Conservation (phyloP, 2,888 invertebrate species). For the Meta bourneti region DNA sequence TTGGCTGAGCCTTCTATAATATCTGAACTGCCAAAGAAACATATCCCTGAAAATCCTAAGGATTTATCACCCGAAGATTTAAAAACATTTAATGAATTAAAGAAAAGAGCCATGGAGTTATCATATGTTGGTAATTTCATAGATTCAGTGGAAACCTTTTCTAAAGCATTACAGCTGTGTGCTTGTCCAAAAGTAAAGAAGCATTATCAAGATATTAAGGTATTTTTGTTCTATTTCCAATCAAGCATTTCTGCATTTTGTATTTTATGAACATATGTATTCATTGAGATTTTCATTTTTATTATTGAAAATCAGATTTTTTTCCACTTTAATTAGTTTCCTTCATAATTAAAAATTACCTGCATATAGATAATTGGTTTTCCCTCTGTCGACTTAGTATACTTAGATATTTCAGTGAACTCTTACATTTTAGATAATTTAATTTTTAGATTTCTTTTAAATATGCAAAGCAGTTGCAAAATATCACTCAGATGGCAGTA, state of each 20-base stretch:
- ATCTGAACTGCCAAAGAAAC: not conserved
- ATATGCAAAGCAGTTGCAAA: slow-evolving; percentile 1
- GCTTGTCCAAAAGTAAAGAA: slow-evolving; percentile 57
- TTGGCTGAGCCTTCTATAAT: too few relatives aligned
- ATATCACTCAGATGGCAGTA: too few relatives aligned
- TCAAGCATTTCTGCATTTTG: not conserved
- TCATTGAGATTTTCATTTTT: not conserved
- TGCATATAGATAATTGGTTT: not conserved
- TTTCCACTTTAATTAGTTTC: not conserved
- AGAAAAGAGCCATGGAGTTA: slow-evolving; percentile 53
- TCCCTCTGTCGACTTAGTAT: too few relatives aligned
- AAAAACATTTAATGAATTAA: slow-evolving; percentile 48
- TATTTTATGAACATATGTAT: not conserved
- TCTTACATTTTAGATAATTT: too few relatives aligned
- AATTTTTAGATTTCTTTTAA: not conserved
- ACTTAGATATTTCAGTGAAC: too few relatives aligned
- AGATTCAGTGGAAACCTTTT: slow-evolving; percentile 48
- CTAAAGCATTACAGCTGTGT: slow-evolving; percentile 43
- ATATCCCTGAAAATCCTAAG: slow-evolving; percentile 1
- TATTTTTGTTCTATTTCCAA: not conserved
- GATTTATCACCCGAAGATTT: slow-evolving; percentile 7
- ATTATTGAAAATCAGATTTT: not conserved
- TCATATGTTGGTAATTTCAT: slow-evolving; percentile 55
- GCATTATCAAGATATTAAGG: slow-evolving; percentile 50
- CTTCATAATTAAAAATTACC: not conserved